A percentile compares a stretch with the other conserved stretches of the same genome.
Conservation (phyloP, 2,113 vertebrate species). For the human (Homo sapiens) region DNA sequence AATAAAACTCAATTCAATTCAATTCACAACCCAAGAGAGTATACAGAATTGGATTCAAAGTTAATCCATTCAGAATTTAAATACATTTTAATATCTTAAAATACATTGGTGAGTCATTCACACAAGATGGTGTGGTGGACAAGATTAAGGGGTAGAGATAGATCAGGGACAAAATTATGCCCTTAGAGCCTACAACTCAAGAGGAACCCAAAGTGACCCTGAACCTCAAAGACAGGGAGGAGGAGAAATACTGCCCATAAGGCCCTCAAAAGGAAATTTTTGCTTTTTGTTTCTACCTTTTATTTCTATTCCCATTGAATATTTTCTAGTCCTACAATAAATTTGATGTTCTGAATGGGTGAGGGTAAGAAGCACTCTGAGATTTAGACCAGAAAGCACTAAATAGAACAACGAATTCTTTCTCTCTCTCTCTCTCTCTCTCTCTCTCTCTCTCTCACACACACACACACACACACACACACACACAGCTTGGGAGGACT, state of each 20-base stretch:
- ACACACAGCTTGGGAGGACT: neutral
- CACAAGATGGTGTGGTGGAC: neutral
- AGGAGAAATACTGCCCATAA: neutral
- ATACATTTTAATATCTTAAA: slow-evolving; percentile 61
- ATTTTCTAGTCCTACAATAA: slow-evolving; percentile 35
- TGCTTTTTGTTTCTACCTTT: slow-evolving; percentile 10
- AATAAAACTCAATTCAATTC: slow-evolving; percentile 68
- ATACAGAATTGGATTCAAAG: slow-evolving; percentile 48
- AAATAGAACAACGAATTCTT: neutral
- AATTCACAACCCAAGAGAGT: slow-evolving; percentile 35
- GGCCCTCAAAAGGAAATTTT: neutral
- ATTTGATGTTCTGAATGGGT: neutral
- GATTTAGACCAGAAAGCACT: slow-evolving; percentile 15
- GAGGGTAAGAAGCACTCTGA: neutral
- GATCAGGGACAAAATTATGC: neutral
- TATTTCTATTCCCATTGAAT: neutral
- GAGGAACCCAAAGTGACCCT: neutral
- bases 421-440: neutral
- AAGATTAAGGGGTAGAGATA: neutral
- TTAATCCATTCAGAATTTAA: slow-evolving; percentile 61
- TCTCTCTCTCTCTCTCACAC: too few relatives aligned
- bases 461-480: too few relatives aligned
- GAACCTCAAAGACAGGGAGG: neutral
- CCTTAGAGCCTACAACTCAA: neutral
- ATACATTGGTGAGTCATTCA: slow-evolving; percentile 24